Conservation (phyloP, 2,113 vertebrate species). For the Panurus biarmicus region DNA sequence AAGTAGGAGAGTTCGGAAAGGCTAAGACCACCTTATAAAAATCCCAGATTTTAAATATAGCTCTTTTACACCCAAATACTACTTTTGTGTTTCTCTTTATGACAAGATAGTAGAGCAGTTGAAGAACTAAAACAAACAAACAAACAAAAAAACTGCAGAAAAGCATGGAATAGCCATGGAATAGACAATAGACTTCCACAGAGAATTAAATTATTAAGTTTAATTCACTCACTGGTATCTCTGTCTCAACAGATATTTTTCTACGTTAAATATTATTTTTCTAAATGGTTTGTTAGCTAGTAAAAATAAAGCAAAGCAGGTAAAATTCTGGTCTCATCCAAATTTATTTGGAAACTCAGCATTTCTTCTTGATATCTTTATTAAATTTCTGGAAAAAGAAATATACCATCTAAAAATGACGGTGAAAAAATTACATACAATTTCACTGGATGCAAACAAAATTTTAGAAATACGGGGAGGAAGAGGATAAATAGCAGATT, state of each 20-base stretch:
- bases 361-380: not conserved
- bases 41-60: not conserved
- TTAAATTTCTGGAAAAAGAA: not conserved
- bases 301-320: not conserved
- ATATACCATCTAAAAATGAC: not conserved
- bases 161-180: not conserved
- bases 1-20: not conserved
- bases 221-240: not conserved
- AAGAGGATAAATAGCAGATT: not conserved
- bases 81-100: not conserved
- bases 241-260: not conserved
- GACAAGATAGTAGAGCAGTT: not conserved
- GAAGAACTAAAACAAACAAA: not conserved
- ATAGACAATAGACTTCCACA: not conserved
- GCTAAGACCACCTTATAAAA: not conserved
- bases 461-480: not conserved
- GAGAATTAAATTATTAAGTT: not conserved
- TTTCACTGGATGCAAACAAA: not conserved
- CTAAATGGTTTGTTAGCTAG: not conserved
- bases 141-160: not conserved
- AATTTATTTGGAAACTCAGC: not conserved
- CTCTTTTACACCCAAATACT: not conserved
- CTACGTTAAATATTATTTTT: not conserved
- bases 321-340: not conserved
- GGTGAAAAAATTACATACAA: not conserved